Percentiles rank a stretch among this genome's conserved stretches.
Evolutionary conservation across 2,888 invertebrate species (phyloP).

Genomic region (Nomada lathburiana): DNA sequence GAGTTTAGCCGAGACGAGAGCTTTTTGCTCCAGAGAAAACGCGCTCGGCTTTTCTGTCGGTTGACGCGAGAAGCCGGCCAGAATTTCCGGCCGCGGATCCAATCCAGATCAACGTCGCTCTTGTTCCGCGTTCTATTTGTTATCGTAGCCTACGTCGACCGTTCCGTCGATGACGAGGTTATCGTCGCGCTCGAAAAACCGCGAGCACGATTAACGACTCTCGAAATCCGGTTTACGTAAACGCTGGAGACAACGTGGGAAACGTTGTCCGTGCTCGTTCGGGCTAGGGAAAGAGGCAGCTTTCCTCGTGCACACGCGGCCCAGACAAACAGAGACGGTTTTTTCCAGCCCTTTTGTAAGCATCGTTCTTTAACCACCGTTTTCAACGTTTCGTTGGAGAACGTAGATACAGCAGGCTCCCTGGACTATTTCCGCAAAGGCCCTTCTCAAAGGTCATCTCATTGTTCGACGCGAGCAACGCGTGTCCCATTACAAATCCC

Average conservation of each 20-base stretch:
- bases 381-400: not conserved
- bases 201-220: conserved; percentile 16
- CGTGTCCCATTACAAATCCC: conserved; percentile 58
- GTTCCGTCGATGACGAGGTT: conserved; percentile 51
- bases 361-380: not conserved
- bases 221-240: conserved; percentile 44
- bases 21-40: conserved; percentile 71
- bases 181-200: conserved; percentile 17
- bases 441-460: conserved; percentile 77
- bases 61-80: conserved; percentile 63
- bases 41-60: conserved; percentile 32
- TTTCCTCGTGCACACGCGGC: not conserved
- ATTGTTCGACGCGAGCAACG: conserved; percentile 72
- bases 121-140: conserved; percentile 61
- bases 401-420: not conserved
- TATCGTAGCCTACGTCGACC: conserved; percentile 55
- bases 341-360: conserved; percentile 3
- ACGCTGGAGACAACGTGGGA: conserved; percentile 59
- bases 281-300: not conserved
- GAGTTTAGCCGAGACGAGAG: conserved; percentile 53
- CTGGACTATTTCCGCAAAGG: conserved; percentile 50
- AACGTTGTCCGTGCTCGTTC: conserved; percentile 21
- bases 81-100: conserved; percentile 75
- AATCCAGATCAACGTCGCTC: conserved; percentile 66
- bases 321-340: conserved; percentile 14